Conservation (phyloP, 2,888 invertebrate genomes). For the Chrysotoxum bicinctum region DNA sequence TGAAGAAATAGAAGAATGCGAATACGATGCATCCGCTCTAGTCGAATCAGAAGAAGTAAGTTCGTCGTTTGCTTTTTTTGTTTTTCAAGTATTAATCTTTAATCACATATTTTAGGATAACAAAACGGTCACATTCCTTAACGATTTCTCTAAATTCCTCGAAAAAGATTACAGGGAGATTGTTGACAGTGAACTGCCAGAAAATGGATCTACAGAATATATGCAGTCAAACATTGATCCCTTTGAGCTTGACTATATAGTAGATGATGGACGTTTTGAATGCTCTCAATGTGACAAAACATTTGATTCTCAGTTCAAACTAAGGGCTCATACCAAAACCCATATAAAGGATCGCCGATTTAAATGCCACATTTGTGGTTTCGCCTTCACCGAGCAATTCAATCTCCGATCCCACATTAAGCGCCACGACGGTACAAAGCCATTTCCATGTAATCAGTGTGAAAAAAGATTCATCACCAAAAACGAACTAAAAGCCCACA, state of each 20-base stretch:
- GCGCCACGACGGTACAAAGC: slow-evolving; percentile 64
- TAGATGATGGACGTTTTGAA: background rate
- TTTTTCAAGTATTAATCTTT: background rate
- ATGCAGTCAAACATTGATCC: background rate
- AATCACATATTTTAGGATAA: slow-evolving; percentile 24
- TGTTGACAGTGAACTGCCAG: slow-evolving; percentile 17
- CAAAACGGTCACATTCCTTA: slow-evolving; percentile 58
- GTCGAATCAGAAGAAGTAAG: slow-evolving; percentile 10
- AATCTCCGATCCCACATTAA: slow-evolving; percentile 69
- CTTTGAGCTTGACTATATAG: background rate
- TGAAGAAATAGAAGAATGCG: slow-evolving; percentile 46
- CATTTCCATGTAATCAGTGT: slow-evolving; percentile 59
- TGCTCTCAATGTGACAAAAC: slow-evolving; percentile 50
- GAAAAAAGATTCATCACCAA: slow-evolving; percentile 61
- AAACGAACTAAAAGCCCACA: slow-evolving; percentile 64
- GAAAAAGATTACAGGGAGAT: slow-evolving; percentile 33
- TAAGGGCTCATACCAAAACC: slow-evolving; percentile 26
- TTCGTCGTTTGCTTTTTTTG: background rate
- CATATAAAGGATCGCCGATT: slow-evolving; percentile 61
- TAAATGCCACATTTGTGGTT: slow-evolving; percentile 70
- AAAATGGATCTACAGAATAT: background rate
- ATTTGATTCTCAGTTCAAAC: slow-evolving; percentile 26
- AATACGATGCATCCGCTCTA: slow-evolving; percentile 23
- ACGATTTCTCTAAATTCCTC: slow-evolving; percentile 55
- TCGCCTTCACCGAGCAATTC: slow-evolving; percentile 62